phyloP scores from a whole-genome alignment of 2,797 vertebrate genomes.

The Mus minutoides region DNA sequence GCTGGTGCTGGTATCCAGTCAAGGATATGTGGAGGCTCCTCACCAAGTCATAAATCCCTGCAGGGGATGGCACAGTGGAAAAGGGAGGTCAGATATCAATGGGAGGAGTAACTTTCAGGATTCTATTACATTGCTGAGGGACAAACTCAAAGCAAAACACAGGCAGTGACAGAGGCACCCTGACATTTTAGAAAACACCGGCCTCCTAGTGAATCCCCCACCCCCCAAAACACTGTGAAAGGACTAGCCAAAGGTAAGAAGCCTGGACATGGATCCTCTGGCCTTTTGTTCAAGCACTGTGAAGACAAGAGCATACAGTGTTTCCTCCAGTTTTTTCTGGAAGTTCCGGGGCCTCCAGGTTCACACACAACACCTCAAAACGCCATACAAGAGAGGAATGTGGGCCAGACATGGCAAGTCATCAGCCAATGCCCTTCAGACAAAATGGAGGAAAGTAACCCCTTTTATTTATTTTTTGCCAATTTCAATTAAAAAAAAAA shows the following conservation, averaged over 20 bases:
- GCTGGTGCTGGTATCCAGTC: conserved; percentile 18
- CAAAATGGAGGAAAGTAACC: not conserved
- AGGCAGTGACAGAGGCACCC: conserved; percentile 7
- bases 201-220: not conserved
- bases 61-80: not conserved
- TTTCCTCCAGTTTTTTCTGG: not conserved
- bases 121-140: not conserved
- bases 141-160: conserved; percentile 42
- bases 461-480: not conserved
- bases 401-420: not conserved
- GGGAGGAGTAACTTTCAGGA: not conserved
- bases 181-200: conserved; percentile 31
- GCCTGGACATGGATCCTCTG: not conserved
- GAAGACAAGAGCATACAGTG: not conserved
- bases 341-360: not conserved
- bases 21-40: not conserved
- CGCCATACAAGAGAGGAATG: not conserved
- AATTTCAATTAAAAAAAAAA: conserved; percentile 28
- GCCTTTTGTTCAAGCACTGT: not conserved
- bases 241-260: not conserved
- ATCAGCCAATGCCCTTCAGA: not conserved
- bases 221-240: not conserved
- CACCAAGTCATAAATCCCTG: not conserved
- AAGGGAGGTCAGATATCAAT: not conserved
- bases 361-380: not conserved